Base-by-base conservation (phyloP, 2,888 invertebrate genomes). In the Ceriagrion tenellum region DNA sequence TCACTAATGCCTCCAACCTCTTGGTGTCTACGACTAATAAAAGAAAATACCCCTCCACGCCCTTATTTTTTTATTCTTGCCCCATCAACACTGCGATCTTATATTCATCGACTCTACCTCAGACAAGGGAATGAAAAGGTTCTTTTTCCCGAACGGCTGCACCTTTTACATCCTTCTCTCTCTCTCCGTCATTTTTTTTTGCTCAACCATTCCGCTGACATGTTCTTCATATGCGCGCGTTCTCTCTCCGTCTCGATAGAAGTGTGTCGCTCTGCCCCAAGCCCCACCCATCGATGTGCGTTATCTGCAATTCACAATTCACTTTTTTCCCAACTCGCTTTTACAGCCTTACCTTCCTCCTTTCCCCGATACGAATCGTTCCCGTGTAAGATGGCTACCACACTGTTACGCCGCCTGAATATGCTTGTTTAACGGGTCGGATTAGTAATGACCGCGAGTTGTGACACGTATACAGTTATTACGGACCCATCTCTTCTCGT, bases 241-340 rank as follows among this genome's bases (percentile, higher is more conserved):
- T 47, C 16, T 30, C 63, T 63, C 35, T 91, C 63, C 56, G 26
- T 20, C 93, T 63, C n/a, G 63, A 69, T 93, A n/a, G 93, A 93
- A 93, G 74, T 93, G 74, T 93, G 69, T 93, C 69, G 93, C 47
- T 69, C 93, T 47, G n/a, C 69, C 47, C 26, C 69, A 93, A 69
- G 93, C 93, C 93, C 93, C 93, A 93, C 93, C 93, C 93, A 69
- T 47, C 93, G n/a, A 47, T 40, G 47, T 69, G 47, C 69, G 93
- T 56, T 93, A 93, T 93, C 47, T 74, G 93, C 47, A 47, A 20
- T 63, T 89, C 89, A 88, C n/a, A n/a, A n/a, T n/a, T n/a, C n/a
- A n/a, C n/a, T 69, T 93, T 93, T 93, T 93, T 69, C 8, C 74
- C 35, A 13, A 40, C 55, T 63, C 69, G 93, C n/a, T 56, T 89